Evolutionary conservation across 2,797 vertebrate genomes (phyloP), one percentile per base, ranked within the genome.

Genomic region (Hylomyscus alleni): DNA sequence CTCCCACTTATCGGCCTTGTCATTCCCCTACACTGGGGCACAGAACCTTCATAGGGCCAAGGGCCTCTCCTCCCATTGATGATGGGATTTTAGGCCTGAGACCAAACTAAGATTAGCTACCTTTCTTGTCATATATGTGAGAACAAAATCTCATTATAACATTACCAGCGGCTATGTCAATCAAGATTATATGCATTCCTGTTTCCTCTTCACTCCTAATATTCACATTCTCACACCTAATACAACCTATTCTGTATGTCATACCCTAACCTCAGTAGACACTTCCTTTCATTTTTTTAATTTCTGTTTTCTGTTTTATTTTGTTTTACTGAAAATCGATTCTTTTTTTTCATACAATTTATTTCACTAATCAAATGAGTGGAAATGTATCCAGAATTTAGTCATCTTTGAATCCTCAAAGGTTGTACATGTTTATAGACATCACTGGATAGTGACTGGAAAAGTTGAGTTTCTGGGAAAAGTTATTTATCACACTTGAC

Each of bases 381-480:
- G 2, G 24, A 85, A 85, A 4, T 17, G 11, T 29, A 47, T 75
- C 76, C 65, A 88, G 85, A 92, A 83, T 34, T 60, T 8, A 90
- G 93, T 82, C 58, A 4, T 50, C 47, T 37, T 24, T 34, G 7
- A 85, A 10, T 72, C 15, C 14, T 2, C 2, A 40, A 91, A 92
- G 12, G 54, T 29, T 34, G 12, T 78, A 13, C 44, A 20, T 91
- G 44, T 50, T 69, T 20, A 37, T 20, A 9, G 31, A 0, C 9
- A 76, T 91, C 52, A 40, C 1, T 56, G 37, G 24, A 56, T 31
- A 11, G 34, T 56, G 1, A 56, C n/a, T 56, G 31, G 15, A 97
- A 72, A 56, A 52, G 65, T 40, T 22, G 24, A 91, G 54, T 90
- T 92, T 62, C 29, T 89, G 52, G 24, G 47, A 37, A 95, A 86